Conservation (phyloP, 2,113 vertebrate species). For the Girardinichthys multiradiatus region DNA sequence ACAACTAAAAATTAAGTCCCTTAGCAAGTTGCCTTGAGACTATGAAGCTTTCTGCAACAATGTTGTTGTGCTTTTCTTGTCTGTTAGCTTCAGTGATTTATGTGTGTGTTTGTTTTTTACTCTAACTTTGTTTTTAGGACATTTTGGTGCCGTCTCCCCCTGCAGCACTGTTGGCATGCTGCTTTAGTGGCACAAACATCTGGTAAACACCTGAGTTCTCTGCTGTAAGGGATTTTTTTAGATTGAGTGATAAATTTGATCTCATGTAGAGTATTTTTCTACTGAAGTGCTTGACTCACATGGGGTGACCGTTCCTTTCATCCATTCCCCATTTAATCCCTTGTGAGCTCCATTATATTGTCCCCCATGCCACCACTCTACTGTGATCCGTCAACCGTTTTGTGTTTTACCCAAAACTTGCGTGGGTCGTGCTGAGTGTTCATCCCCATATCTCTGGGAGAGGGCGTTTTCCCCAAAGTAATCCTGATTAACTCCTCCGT, state of each 20-base stretch:
- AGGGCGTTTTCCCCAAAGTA: constrained; percentile 64
- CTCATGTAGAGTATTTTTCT: constrained; percentile 13
- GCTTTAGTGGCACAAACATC: constrained; percentile 19
- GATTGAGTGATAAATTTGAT: constrained; percentile 13
- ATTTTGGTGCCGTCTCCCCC: constrained; percentile 21
- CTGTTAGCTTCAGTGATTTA: constrained; percentile 60
- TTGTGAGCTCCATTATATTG: constrained; percentile 20
- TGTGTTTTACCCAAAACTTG: constrained; percentile 50
- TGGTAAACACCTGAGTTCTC: constrained; percentile 18
- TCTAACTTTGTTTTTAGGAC: constrained; percentile 55
- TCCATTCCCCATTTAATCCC: constrained; percentile 40
- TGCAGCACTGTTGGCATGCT: constrained; percentile 15
- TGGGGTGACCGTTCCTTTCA: constrained; percentile 42
- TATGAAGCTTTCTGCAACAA: constrained; percentile 39
- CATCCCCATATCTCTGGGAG: constrained; percentile 55
- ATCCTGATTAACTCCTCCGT: constrained; percentile 69
- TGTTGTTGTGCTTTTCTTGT: constrained; percentile 54
- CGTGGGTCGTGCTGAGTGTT: constrained; percentile 55
- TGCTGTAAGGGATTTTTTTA: constrained; percentile 12
- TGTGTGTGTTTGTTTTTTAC: constrained; percentile 34
- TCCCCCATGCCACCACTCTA: constrained; percentile 8
- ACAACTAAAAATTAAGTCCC: constrained; percentile 55
- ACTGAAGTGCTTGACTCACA: constrained; percentile 30
- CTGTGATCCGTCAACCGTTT: constrained; percentile 69
- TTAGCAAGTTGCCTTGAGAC: constrained; percentile 57